Conservation (phyloP, 2,113 vertebrate species). For the Nannobrachium achirus region DNA sequence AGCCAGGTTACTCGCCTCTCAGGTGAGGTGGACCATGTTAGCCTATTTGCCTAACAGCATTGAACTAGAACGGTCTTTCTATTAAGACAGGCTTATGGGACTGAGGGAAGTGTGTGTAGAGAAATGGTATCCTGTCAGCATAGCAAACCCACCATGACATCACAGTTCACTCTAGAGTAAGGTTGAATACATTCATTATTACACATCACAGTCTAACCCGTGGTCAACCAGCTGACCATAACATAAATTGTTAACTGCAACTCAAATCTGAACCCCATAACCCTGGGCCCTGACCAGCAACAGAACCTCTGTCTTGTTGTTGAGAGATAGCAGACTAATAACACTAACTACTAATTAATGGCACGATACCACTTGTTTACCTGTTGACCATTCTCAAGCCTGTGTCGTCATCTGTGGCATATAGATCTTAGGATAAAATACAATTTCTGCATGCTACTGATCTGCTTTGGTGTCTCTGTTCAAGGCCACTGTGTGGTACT, state of each 20-base stretch:
- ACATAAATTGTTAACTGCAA: neutral
- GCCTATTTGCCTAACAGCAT: neutral
- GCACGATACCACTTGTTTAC: no score
- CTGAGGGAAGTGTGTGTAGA: neutral
- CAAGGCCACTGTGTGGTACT: neutral
- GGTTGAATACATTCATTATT: neutral
- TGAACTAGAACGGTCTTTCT: neutral
- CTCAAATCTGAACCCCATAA: neutral
- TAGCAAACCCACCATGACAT: constrained; percentile 26
- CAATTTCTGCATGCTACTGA: neutral
- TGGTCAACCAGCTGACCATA: neutral
- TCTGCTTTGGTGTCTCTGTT: neutral
- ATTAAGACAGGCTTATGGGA: neutral
- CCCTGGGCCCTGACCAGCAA: constrained; percentile 4
- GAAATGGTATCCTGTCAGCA: constrained; percentile 19
- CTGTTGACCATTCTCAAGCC: constrained; percentile 5
- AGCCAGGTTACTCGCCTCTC: constrained; percentile 29
- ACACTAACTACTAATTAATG: constrained; percentile 26
- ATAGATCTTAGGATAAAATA: no score
- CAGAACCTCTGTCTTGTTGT: neutral
- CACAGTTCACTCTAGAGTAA: neutral
- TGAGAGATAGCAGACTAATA: neutral
- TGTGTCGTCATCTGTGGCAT: no score
- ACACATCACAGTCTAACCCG: neutral
- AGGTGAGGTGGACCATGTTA: constrained; percentile 13